Base-by-base conservation (phyloP, 2,888 invertebrate genomes). In the Proisotoma minuta region DNA sequence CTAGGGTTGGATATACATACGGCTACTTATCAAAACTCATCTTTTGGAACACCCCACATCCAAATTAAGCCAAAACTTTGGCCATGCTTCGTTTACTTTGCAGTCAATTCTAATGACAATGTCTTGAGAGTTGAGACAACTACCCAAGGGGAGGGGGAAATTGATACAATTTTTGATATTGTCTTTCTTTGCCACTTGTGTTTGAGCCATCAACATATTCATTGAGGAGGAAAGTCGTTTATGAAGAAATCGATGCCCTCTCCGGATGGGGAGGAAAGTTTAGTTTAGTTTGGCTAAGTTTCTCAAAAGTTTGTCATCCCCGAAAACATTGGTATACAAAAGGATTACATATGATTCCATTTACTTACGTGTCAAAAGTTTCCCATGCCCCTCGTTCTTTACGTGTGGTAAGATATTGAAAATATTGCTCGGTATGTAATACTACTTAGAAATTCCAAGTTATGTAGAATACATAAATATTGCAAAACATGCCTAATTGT, bases 161-260 rank as follows among this genome's bases (percentile, higher is more conserved):
- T n/a, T n/a, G n/a, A n/a, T n/a, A n/a, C n/a, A n/a, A n/a, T n/a
- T n/a, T n/a, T n/a, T n/a, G n/a, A n/a, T n/a, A n/a, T n/a, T n/a
- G n/a, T n/a, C n/a, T n/a, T n/a, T n/a, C n/a, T n/a, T n/a, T n/a
- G n/a, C n/a, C n/a, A n/a, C n/a, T n/a, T n/a, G n/a, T n/a, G n/a
- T n/a, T n/a, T n/a, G n/a, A n/a, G n/a, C n/a, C n/a, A n/a, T n/a
- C 53, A 52, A 34, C 39, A 54, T 54, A 39, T 54, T 54, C 50
- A 57, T 49, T 51, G 56, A 57, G 59, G 63, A 59, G 60, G 66
- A 43, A 43, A 61, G 62, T 64, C 64, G 62, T 67, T 67, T 64
- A 60, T 60, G 60, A 59, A 53, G 62, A 62, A 67, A 67, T 67
- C 64, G 64, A 67, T 67, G 62, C 60, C 64, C 62, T 57, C 58